A percentile compares a stretch with the other conserved stretches of the same genome.
Evolutionary conservation across 2,113 vertebrate species (phyloP).

Genomic region (Nettapus auritus): DNA sequence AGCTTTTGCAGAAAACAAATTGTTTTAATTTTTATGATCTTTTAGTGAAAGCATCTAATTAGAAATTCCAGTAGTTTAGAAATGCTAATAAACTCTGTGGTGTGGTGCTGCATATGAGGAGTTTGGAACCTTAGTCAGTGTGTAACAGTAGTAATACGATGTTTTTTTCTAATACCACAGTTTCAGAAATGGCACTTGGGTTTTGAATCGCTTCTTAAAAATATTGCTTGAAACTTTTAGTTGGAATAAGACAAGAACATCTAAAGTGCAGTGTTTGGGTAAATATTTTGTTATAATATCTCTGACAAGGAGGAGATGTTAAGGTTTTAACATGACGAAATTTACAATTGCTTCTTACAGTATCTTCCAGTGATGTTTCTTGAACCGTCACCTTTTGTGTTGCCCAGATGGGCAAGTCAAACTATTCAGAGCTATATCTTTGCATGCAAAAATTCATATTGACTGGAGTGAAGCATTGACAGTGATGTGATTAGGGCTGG

Average conservation of each 20-base stretch:
- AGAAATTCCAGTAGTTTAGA: not conserved
- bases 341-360: not conserved
- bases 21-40: not conserved
- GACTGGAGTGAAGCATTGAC: not conserved
- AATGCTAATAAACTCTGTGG: not conserved
- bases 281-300: not conserved
- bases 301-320: rapidly evolving
- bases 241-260: not conserved
- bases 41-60: not conserved
- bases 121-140: not conserved
- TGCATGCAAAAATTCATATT: not conserved
- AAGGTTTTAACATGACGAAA: not conserved
- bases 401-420: not conserved
- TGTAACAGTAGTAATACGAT: not conserved
- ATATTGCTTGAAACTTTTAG: not conserved
- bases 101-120: not conserved
- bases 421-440: not conserved
- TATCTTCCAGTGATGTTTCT: not conserved
- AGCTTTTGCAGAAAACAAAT: not conserved
- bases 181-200: not conserved
- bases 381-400: not conserved
- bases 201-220: not conserved
- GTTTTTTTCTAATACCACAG: not conserved
- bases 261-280: not conserved
- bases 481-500: not conserved